Percentiles rank a stretch among this genome's conserved stretches.
Conservation (phyloP, 2,797 vertebrate genomes). For the Sebastes diploproa region DNA sequence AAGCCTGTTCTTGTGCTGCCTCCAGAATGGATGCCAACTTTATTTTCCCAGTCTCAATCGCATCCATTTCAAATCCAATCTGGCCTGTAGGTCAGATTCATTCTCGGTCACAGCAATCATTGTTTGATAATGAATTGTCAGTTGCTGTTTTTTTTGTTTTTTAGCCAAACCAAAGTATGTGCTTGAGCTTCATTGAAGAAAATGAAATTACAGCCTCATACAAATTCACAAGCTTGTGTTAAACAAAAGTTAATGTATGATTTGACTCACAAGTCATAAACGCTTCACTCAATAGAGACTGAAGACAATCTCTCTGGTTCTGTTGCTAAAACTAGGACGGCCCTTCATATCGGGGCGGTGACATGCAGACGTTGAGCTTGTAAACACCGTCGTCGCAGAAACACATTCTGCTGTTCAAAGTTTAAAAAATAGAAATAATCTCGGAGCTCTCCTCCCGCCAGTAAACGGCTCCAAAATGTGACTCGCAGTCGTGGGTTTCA, state of each 20-base stretch:
- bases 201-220: background rate
- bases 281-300: background rate
- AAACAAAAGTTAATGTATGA: background rate
- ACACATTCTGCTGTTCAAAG: too few species aligned
- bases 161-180: background rate
- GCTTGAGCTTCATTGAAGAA: background rate
- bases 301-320: background rate
- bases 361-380: too few species aligned
- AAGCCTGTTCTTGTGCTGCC: slow-evolving; percentile 38
- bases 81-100: background rate
- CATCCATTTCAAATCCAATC: slow-evolving; percentile 22
- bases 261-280: background rate
- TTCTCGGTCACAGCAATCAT: background rate
- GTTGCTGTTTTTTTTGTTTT: background rate
- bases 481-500: too few species aligned
- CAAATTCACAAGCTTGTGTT: rapidly evolving
- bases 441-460: too few species aligned
- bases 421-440: too few species aligned
- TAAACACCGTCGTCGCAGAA: too few species aligned
- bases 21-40: slow-evolving; percentile 40
- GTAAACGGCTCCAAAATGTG: too few species aligned
- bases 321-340: background rate
- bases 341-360: too few species aligned
- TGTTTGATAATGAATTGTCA: background rate
- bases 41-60: slow-evolving; percentile 12